Base-by-base conservation (phyloP, 2,797 vertebrate genomes). In the Peromyscus melanophrys region DNA sequence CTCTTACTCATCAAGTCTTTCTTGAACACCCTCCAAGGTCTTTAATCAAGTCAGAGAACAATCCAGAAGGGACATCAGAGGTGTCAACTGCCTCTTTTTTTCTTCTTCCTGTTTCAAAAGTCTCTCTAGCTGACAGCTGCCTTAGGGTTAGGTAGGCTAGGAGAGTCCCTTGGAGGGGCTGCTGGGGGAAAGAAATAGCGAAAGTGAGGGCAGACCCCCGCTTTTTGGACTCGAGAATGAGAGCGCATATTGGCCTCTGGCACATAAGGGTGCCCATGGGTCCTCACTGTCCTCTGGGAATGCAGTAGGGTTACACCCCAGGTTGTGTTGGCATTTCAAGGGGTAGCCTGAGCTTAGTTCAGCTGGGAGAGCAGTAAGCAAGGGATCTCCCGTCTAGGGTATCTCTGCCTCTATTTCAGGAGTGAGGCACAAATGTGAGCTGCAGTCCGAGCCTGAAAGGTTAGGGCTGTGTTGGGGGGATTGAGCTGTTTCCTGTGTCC, bases 391-490 rank as follows among this genome's bases (percentile, higher is more conserved):
- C 59, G 1, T 27, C 31, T 16, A 65, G 14, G 7, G 17, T 21
- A 11, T 43, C 69, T 63, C 57, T 78, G 52, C 85, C 77, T 40
- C 34, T 31, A 0, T 90, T n/a, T 57, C 23, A 52, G 34, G 9
- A 43, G 14, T 5, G 4, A 37, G 69, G 61, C 25, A 52, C 23
- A 37, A 0, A n/a, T 23, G 40, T 23, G 76, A 61, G 59, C 81
- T 27, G 0, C 6, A 11, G 61, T 25, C 29, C 29, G 23, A 12
- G 83, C 80, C 61, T 40, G 0, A 0, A 8, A 43, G 43, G 63
- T 43, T 52, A 4, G 29, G 17, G 43, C 59, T 69, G 40, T 23
- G 10, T 12, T 9, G 4, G 40, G 4, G 4, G 69, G 19, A 27
- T 43, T 61, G 29, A 0, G 4, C 61, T 63, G 71, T 43, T 81